Percentiles rank a stretch among this genome's conserved stretches.
Conservation (phyloP, 2,797 vertebrate species). For the Florisuga fusca region DNA sequence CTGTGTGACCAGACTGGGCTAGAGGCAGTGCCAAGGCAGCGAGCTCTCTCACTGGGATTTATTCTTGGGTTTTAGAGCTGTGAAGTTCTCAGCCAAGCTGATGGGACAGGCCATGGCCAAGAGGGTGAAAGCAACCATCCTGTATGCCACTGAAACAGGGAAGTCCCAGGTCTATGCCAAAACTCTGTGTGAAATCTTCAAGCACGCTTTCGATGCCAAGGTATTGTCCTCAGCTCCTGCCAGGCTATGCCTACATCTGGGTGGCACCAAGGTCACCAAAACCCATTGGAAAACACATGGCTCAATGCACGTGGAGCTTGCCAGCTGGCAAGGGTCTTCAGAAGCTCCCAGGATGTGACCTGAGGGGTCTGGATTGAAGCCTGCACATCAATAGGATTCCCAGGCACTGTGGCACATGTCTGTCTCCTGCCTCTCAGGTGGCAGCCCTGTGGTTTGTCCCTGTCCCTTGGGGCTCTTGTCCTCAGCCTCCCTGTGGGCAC, state of each 20-base stretch:
- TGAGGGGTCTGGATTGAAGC: not conserved
- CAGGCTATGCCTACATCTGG: accelerated
- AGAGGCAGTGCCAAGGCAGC: not conserved
- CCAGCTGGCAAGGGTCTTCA: not conserved
- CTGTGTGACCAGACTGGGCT: not conserved
- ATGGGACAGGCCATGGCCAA: slow-evolving; percentile 99
- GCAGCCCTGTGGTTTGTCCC: not conserved
- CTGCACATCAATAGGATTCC: not conserved
- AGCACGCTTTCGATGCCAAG: slow-evolving; percentile 98
- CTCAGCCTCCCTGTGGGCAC: not conserved
- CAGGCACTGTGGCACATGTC: accelerated
- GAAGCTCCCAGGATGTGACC: not conserved
- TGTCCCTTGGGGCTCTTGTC: not conserved
- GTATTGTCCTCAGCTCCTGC: slow-evolving; percentile 61
- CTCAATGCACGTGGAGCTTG: not conserved
- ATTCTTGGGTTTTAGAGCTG: slow-evolving; percentile 83
- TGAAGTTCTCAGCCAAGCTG: slow-evolving; percentile 98
- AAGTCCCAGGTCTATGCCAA: slow-evolving; percentile 97
- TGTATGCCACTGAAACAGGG: slow-evolving; percentile 96
- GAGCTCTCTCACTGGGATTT: not conserved
- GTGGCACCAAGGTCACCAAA: accelerated
- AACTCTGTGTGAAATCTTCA: slow-evolving; percentile 98
- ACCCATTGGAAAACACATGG: not conserved
- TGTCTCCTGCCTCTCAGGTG: not conserved
- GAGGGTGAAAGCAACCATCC: slow-evolving; percentile 96